A percentile compares a stretch with the other conserved stretches of the same genome.
phyloP scores from a whole-genome alignment of 2,888 invertebrate genomes.

The Glyphotaelius pellucidus region DNA sequence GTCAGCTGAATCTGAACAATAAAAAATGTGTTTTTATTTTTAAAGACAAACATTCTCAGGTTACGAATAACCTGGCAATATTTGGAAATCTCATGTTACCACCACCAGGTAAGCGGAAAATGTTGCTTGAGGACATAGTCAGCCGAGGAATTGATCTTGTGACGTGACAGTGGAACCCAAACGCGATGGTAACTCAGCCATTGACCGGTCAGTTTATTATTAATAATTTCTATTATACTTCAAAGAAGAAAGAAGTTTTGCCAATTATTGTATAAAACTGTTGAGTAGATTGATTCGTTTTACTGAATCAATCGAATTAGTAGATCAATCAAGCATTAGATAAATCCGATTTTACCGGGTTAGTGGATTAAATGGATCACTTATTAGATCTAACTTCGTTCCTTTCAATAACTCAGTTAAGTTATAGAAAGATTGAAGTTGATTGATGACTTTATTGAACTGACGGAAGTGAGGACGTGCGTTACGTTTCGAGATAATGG shows the following conservation, averaged over 20 bases:
- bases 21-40: too few species aligned
- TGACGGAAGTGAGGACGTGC: background rate
- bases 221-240: background rate
- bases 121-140: too few species aligned
- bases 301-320: background rate
- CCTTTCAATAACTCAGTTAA: background rate
- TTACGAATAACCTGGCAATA: too few species aligned
- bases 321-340: background rate
- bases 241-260: background rate
- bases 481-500: background rate
- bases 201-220: too few species aligned
- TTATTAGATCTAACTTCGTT: background rate
- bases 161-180: too few species aligned
- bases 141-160: too few species aligned
- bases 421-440: background rate
- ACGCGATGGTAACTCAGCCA: too few species aligned
- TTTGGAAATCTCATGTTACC: too few species aligned
- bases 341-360: background rate
- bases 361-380: conserved; percentile 20
- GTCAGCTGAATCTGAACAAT: too few species aligned
- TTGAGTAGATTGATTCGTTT: background rate
- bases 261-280: background rate
- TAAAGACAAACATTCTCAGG: too few species aligned
- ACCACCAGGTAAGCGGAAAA: too few species aligned
- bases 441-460: background rate